Percentiles rank a stretch among this genome's conserved stretches.
phyloP scores from a whole-genome alignment of 2,797 vertebrate species.

The Oceanodroma leucorhoa region DNA sequence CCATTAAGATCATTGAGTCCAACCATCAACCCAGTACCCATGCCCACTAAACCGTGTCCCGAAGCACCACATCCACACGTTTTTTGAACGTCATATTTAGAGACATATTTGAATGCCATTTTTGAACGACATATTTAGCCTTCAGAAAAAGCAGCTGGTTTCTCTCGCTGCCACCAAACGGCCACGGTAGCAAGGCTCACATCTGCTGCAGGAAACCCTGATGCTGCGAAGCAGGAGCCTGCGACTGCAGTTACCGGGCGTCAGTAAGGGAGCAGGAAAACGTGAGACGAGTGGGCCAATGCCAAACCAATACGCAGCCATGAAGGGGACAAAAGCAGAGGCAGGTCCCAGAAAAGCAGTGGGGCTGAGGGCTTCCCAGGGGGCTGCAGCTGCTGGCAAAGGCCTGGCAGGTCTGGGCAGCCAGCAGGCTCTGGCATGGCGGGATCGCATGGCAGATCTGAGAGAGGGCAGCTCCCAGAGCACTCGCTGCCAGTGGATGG shows the following conservation, averaged over 20 bases:
- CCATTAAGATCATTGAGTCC: too few relatives aligned
- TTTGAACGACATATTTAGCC: background rate
- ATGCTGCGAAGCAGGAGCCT: background rate
- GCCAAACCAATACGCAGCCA: accelerated
- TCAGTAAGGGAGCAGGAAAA: background rate
- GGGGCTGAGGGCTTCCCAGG: background rate
- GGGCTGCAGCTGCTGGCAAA: background rate
- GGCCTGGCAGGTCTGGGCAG: accelerated
- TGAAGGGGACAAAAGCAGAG: accelerated
- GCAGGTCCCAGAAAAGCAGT: accelerated
- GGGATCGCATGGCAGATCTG: accelerated
- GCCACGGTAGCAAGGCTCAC: background rate
- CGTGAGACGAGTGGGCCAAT: accelerated
- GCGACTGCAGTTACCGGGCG: accelerated
- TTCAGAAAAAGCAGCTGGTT: background rate
- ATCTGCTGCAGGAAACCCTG: background rate
- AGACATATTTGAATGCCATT: too few relatives aligned
- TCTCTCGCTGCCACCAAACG: background rate
- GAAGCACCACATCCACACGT: too few relatives aligned
- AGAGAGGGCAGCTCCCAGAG: background rate
- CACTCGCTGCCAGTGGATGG: accelerated
- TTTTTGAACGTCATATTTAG: too few relatives aligned
- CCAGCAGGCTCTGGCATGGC: accelerated
- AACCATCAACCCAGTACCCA: too few relatives aligned
- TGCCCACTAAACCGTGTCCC: too few relatives aligned